Evolutionary conservation across 2,113 vertebrate genomes (phyloP), one percentile per base, ranked within the genome.

Genomic region (Garra rufa): DNA sequence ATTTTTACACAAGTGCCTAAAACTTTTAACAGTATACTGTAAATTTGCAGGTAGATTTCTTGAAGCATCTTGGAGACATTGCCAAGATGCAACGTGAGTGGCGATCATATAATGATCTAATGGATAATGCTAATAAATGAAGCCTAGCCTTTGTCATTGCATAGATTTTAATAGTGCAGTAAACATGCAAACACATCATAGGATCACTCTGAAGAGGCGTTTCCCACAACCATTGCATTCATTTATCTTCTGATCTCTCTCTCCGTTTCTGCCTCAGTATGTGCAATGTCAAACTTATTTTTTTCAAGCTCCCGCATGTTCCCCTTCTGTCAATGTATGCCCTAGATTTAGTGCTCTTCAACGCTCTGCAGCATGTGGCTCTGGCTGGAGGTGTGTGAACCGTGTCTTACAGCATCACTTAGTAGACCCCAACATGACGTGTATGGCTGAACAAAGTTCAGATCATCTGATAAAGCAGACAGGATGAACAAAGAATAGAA

Each of bases 341-440:
- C 81, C 81, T 83, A 84, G 84, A 86, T 87, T 48, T 81, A 73
- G 55, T 52, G 21, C 76, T 71, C 81, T 81, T 71, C 26, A 76
- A 14, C 13, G 6, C 38, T 85, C 50, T 55, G 44, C 74, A 74
- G 80, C 71, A 17, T 88, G 87, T 85, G 86, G 59, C 55, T 19
- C 26, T 6, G 46, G 9, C 30, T 76, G 26, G 34, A 61, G 59
- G 74, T 69, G 70, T 84, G 50, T 70, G 50, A 81, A 73, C 73
- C 6, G 55, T 2, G 10, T 13, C 79, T 83, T 80, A 86, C 26
- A 67, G 46, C 57, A 81, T 74, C 14, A 19, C 14, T 38, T 11
- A 70, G 19, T 6, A 69, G 65, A 69, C 55, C 85, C 34, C 61
- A 48, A 59, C 6, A 81, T 81, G 86, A 70, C 74, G 21, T 13